phyloP scores from a whole-genome alignment of 2,888 invertebrate species.

The Bhutanitis thaidina region DNA sequence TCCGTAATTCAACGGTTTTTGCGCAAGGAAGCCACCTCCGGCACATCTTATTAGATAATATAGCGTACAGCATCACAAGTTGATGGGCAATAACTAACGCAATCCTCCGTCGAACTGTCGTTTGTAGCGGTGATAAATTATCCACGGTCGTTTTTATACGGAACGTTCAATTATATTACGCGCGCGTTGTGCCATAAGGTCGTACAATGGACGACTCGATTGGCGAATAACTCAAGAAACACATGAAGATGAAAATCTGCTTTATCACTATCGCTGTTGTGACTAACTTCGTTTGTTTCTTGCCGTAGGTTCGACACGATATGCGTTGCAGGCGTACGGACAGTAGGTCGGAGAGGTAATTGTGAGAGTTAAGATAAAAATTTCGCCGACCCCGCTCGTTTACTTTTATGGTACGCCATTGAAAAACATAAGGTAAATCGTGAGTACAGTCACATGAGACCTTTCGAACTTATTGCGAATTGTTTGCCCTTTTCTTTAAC shows the following conservation, averaged over 20 bases:
- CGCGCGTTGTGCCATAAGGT: background rate
- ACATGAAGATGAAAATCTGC: background rate
- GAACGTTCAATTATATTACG: background rate
- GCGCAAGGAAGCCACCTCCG: no score
- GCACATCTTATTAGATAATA: no score
- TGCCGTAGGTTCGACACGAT: background rate
- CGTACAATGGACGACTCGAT: background rate
- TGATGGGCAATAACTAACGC: no score
- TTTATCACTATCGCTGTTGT: background rate
- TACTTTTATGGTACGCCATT: background rate
- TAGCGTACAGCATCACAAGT: no score
- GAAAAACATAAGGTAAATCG: background rate
- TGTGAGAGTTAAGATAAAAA: background rate
- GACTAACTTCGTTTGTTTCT: background rate
- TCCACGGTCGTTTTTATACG: background rate
- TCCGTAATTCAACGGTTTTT: no score
- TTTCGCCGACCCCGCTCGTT: background rate
- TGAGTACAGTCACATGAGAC: background rate
- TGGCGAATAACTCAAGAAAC: background rate
- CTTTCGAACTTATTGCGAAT: no score
- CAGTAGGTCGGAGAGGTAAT: background rate
- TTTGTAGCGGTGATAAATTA: background rate
- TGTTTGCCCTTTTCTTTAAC: no score
- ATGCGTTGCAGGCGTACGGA: background rate
- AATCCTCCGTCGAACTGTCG: background rate